Evolutionary conservation across 2,888 invertebrate genomes (phyloP).

Genomic region (Tipula helvola): DNA sequence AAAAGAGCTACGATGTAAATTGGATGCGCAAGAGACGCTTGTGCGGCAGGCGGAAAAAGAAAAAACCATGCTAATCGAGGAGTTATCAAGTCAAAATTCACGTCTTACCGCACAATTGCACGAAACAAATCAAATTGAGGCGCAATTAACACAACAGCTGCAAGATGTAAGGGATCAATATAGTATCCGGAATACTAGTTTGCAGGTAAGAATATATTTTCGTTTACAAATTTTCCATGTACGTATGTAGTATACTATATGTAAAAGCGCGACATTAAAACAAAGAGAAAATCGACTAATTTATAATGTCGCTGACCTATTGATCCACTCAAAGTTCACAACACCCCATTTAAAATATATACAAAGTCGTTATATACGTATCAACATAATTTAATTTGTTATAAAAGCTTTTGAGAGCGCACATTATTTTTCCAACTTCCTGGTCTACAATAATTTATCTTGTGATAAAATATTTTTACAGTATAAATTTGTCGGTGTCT

Average conservation of each 20-base stretch:
- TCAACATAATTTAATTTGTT: background rate
- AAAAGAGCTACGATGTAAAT: slow-evolving; percentile 60
- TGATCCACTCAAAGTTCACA: background rate
- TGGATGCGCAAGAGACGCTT: slow-evolving; percentile 46
- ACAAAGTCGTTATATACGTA: background rate
- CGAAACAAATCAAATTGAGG: slow-evolving; percentile 68
- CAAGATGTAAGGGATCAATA: slow-evolving; percentile 75
- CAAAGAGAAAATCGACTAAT: background rate
- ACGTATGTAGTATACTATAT: background rate
- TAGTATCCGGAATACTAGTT: slow-evolving; percentile 61
- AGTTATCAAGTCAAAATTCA: slow-evolving; percentile 81
- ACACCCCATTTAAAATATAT: background rate
- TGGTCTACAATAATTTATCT: background rate
- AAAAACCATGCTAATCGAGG: slow-evolving; percentile 64
- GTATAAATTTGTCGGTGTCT: background rate
- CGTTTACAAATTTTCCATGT: background rate
- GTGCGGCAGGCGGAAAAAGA: slow-evolving; percentile 52
- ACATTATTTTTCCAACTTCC: background rate
- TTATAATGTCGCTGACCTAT: background rate
- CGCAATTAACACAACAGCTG: slow-evolving; percentile 66
- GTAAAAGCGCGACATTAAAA: background rate
- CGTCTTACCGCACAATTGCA: slow-evolving; percentile 74
- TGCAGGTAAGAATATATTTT: slow-evolving; percentile 39
- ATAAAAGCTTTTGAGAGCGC: background rate
- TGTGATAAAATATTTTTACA: background rate